Base-by-base conservation (phyloP, 2,888 invertebrate species). In the Dynastes grantii region DNA sequence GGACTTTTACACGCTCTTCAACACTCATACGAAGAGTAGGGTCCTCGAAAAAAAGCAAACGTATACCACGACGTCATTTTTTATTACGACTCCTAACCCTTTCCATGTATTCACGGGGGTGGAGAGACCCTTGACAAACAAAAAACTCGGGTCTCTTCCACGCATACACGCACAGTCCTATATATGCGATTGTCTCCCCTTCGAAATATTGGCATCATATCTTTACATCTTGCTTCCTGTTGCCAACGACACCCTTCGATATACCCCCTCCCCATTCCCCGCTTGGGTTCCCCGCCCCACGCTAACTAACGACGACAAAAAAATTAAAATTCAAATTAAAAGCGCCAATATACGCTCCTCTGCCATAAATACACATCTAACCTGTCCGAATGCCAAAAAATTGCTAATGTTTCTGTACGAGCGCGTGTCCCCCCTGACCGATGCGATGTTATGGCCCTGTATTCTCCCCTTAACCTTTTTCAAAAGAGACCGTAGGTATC, bases 261-360 rank as follows among this genome's bases (percentile, higher is more conserved):
- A 11, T 9, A 11, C 27, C 64, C 64, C 64, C n/a, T 40, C 3
- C 13, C 64, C 37, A n/a, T 37, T 37, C 11, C 51, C 53, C 70
- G 16, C 11, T 16, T 5, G 29, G 2, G 13, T n/a, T 32, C 32
- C 51, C 53, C 1, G n/a, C 70, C 16, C 37, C 29, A 13, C 27
- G 22, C 40, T 45, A 45, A 67, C 65, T 73, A 55, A 73, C 73
- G 73, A 73, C 73, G 58, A 58, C 73, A 58, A 73, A 70, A 68
- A 73, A 71, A 71, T 58, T 73, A 58, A 73, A 73, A 73, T 73
- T 73, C 73, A 73, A 73, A 73, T 73, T 73, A 73, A 73, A 73
- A 73, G 73, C 37, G 40, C 73, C 73, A 73, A 73, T 73, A 73
- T 58, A 58, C 73, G 73, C 40, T 58, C 45, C 58, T 61, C 22